These are phyloP conservation scores for Gymnarchus niloticus DNA, from an alignment of 2,113 vertebrate genomes.

Conservation along the genomic window DNA sequence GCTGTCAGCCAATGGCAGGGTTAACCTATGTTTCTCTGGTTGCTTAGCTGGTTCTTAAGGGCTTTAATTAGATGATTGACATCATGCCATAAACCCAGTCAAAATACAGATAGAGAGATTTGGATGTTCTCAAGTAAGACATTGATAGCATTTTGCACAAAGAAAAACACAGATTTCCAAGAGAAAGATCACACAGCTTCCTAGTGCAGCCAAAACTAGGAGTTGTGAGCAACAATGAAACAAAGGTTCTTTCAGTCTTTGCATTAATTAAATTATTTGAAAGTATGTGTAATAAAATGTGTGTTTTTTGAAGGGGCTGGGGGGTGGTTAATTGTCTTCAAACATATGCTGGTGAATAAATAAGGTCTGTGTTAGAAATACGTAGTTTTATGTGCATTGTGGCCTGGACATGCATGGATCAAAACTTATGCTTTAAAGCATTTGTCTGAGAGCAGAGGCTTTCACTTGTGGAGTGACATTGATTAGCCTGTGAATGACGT, in stretches of 20 bases:
- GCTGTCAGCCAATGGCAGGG: neutral
- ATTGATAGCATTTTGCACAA: neutral
- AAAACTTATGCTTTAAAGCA: neutral
- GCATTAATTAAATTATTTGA: neutral
- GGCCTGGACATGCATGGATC: neutral
- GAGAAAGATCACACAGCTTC: neutral
- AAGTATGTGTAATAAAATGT: neutral
- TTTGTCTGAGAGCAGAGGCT: neutral
- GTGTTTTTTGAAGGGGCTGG: neutral
- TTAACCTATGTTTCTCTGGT: neutral
- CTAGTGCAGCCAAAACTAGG: neutral
- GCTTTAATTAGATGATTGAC: neutral
- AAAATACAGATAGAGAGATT: neutral
- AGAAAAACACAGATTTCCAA: neutral
- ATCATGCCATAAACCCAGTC: neutral
- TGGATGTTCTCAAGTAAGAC: neutral
- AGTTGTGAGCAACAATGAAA: neutral
- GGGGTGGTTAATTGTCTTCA: too few species aligned
- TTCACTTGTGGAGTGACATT: conserved; percentile 1
- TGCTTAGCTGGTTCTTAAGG: neutral
- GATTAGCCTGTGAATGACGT: conserved; percentile 10
- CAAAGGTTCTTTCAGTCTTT: neutral
- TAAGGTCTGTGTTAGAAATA: neutral
- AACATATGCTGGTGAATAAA: neutral
- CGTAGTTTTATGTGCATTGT: neutral